These are phyloP conservation scores for Corella eumyota DNA, from an alignment of 23 tunicate species.

Conservation along the genomic window DNA sequence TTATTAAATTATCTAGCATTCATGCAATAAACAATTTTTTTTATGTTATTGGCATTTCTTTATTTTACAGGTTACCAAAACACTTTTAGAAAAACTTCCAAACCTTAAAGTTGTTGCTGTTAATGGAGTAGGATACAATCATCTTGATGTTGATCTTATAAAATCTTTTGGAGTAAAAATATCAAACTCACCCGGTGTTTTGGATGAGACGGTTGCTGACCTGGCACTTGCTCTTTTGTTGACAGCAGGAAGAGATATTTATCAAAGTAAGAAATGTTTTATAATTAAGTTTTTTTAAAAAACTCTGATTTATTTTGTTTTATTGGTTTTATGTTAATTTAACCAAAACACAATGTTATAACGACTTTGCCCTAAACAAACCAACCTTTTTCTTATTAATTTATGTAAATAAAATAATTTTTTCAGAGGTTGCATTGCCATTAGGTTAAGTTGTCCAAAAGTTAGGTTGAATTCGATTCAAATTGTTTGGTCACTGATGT, in stretches of 20 bases:
- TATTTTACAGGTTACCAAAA: constrained; percentile 30
- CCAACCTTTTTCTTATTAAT: no score
- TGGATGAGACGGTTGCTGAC: constrained; percentile 51
- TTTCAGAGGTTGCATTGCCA: no score
- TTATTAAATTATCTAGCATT: neutral
- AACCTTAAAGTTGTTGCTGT: constrained; percentile 62
- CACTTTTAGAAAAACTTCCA: constrained; percentile 38
- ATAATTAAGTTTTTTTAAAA: neutral
- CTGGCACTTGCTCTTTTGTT: constrained; percentile 49
- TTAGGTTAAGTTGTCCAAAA: no score
- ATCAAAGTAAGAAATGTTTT: constrained; percentile 8
- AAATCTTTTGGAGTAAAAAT: constrained; percentile 42
- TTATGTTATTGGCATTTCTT: neutral
- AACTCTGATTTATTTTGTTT: neutral
- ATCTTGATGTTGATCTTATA: constrained; percentile 46
- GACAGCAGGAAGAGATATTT: constrained; percentile 59
- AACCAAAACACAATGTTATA: no score
- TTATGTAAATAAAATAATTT: no score
- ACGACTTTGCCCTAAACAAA: no score
- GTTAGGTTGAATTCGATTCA: no score
- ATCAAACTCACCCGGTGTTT: constrained; percentile 64
- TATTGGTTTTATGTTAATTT: neutral
- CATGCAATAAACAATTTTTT: neutral
- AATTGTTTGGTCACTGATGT: no score
- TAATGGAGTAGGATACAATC: constrained; percentile 67